Evolutionary conservation across 2,888 invertebrate genomes (phyloP).

Genomic region (Ptychoptera contaminata): DNA sequence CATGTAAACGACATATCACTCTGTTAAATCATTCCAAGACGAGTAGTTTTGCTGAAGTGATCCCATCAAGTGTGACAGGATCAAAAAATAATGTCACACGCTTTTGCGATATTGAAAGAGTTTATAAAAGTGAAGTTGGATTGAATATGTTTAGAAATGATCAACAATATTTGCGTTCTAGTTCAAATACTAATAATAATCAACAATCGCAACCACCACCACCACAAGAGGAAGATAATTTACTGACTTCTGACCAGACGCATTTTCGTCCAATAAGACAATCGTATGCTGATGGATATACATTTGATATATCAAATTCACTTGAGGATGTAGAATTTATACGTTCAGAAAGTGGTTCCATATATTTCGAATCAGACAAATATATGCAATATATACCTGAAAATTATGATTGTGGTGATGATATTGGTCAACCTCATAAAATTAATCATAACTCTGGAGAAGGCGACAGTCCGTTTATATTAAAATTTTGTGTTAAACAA

Average conservation of each 20-base stretch:
- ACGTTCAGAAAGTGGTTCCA: slow-evolving; percentile 47
- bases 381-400: slow-evolving; percentile 19
- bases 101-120: no score
- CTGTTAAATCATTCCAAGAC: slow-evolving; percentile 19
- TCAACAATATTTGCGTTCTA: background rate
- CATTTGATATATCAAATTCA: slow-evolving; percentile 48
- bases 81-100: background rate
- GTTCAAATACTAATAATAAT: background rate
- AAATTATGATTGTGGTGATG: slow-evolving; percentile 17
- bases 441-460: slow-evolving; percentile 1
- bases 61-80: slow-evolving; percentile 5
- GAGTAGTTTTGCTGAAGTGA: slow-evolving; percentile 18
- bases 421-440: slow-evolving; percentile 5
- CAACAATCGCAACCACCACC: background rate
- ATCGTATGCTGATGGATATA: slow-evolving; percentile 50
- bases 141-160: background rate
- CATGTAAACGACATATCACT: slow-evolving; percentile 11
- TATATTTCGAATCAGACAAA: slow-evolving; percentile 38
- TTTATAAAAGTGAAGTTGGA: background rate
- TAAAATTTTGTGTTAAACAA: slow-evolving; percentile 52
- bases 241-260: slow-evolving; percentile 59
- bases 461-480: slow-evolving; percentile 32
- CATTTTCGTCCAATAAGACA: slow-evolving; percentile 71
- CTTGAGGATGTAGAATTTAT: slow-evolving; percentile 48
- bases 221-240: slow-evolving; percentile 39